Base-by-base conservation (phyloP, 2,888 invertebrate species). In the Physocephala rufipes region DNA sequence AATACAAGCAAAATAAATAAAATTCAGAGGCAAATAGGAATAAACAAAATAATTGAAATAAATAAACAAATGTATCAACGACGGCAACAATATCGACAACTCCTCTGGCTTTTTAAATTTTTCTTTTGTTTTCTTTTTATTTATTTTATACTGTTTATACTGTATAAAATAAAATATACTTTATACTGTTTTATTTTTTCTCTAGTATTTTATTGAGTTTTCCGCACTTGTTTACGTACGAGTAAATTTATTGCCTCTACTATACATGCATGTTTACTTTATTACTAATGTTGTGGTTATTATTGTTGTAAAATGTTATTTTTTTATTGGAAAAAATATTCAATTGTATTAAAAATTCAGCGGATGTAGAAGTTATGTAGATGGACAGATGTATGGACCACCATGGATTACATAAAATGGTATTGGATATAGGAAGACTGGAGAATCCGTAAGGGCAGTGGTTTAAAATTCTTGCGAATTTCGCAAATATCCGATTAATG, bases 141-240 rank as follows among this genome's bases (percentile, higher is more conserved):
- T 49, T 15, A 47, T 51, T 51, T 51, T 51, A 19, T 51, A 51
- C n/a, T 51, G 1, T 51, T 51, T 51, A 19, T 2, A 16, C 16
- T 51, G 51, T 51, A 19, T 51, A 16, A n/a, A n/a, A n/a, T n/a
- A n/a, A n/a, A n/a, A n/a, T n/a, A 9, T 19, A 19, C 19, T 51
- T 55, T 15, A 12, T 4, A 13, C 26, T 26, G 55, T 55, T 55
- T 55, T 21, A n/a, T n/a, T 45, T 55, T 58, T 58, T 58, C 47
- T 45, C 15, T 47, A 19, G 43, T 65, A 36, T 66, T 66, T 53
- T 66, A 66, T 66, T 66, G 36, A 66, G 66, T 66, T 66, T 2
- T 36, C 66, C 66, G 53, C 66, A 55, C 30, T 66, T 66, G 66
- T 66, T 36, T 66, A 66, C 55, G 58, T 58, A 26, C 26, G 15